These are phyloP conservation scores for Knipowitschia caucasica DNA, from an alignment of 2,797 vertebrate species.

Conservation along the genomic window DNA sequence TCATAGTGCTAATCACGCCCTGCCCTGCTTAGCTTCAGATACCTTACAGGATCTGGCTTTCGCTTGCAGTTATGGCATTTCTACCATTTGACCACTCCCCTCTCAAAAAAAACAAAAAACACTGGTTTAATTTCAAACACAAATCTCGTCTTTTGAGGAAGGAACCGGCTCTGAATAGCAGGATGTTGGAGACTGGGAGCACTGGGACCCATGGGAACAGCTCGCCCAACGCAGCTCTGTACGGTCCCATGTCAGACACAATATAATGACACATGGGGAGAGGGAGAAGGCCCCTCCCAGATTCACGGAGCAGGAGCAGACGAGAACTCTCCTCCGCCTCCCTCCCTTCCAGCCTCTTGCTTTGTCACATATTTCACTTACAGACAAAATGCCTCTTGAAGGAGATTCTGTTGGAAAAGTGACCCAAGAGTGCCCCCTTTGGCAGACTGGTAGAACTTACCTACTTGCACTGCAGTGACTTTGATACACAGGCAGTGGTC, in stretches of 20 bases:
- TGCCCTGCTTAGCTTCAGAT: too few relatives aligned
- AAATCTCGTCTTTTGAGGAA: slow-evolving; percentile 63
- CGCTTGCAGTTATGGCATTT: too few relatives aligned
- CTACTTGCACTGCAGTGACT: slow-evolving; percentile 12
- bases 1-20: too few relatives aligned
- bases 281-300: slow-evolving; percentile 29
- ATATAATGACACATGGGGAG: slow-evolving; percentile 47
- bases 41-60: too few relatives aligned
- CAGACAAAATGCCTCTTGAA: slow-evolving; percentile 29
- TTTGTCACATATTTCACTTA: slow-evolving; percentile 31
- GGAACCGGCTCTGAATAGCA: slow-evolving; percentile 77
- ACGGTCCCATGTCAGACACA: slow-evolving; percentile 59
- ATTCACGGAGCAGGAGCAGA: background rate
- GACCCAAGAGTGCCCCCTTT: slow-evolving; percentile 67
- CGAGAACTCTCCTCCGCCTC: background rate
- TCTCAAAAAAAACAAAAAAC: background rate
- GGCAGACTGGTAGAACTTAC: slow-evolving; percentile 30
- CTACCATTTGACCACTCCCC: background rate
- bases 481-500: slow-evolving; percentile 1
- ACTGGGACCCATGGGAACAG: slow-evolving; percentile 68
- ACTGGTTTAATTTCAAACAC: slow-evolving; percentile 1
- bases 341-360: slow-evolving; percentile 3
- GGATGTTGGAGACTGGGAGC: slow-evolving; percentile 53
- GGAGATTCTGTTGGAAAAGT: slow-evolving; percentile 28
- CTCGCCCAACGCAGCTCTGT: slow-evolving; percentile 31